Evolutionary conservation across 2,113 vertebrate genomes (phyloP).

Genomic region (Pterocles burchelli): DNA sequence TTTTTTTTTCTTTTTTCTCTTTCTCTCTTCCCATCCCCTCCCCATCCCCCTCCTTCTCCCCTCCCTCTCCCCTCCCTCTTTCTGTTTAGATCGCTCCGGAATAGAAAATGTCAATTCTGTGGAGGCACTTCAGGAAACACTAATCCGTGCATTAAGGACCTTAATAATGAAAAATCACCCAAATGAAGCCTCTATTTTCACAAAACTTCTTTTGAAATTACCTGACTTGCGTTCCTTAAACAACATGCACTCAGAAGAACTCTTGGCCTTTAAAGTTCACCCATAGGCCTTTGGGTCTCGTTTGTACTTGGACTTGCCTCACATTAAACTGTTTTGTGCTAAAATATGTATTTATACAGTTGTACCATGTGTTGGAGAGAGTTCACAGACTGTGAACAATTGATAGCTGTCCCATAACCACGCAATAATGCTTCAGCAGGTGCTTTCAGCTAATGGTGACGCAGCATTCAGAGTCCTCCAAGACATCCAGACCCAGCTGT

Average conservation of each 20-base stretch:
- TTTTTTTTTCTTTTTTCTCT: not conserved
- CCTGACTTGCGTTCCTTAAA: conserved; percentile 97
- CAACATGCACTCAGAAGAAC: conserved; percentile 98
- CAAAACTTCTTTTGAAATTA: conserved; percentile 95
- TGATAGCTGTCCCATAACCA: conserved; percentile 57
- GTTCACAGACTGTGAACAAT: conserved; percentile 43
- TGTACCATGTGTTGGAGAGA: conserved; percentile 52
- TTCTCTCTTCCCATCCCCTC: not conserved
- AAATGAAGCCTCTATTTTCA: conserved; percentile 92
- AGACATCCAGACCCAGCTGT: conserved; percentile 19
- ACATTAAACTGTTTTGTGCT: conserved; percentile 73
- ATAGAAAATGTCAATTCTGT: conserved; percentile 92
- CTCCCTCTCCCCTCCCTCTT: not conserved
- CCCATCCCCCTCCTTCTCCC: not conserved
- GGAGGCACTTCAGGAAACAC: conserved; percentile 93
- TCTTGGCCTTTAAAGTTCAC: conserved; percentile 97
- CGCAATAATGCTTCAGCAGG: conserved; percentile 63
- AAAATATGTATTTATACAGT: conserved; percentile 71
- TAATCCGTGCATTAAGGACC: conserved; percentile 92
- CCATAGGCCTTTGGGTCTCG: conserved; percentile 80
- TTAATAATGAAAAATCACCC: conserved; percentile 95
- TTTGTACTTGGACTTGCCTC: conserved; percentile 61
- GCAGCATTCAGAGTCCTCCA: not conserved
- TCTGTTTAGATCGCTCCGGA: conserved; percentile 89
- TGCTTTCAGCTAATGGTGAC: conserved; percentile 10